Base-by-base conservation (phyloP, 1,140 invertebrate genomes). In the Choristoneura fumiferana region DNA sequence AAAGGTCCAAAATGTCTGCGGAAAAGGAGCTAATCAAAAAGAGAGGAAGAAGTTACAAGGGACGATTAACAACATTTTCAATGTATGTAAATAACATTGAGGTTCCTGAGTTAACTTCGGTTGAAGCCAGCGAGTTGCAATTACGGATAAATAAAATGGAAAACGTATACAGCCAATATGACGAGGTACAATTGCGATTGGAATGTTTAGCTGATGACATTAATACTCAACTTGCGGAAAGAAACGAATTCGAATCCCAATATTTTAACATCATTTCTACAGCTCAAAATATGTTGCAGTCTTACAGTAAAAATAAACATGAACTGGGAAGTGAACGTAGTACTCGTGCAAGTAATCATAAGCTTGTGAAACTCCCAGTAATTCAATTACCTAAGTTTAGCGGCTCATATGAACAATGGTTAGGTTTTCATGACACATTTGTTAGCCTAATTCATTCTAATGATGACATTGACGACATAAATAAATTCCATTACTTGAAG, bases 111-210 rank as follows among this genome's bases (percentile, higher is more conserved):
- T 13, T 39, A 12, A 39, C 37, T 13, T 39, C 37, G 2, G 37
- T 39, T 39, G 37, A n/a, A n/a, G 37, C 37, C 37, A 13, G 13
- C 13, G 12, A 39, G 37, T 39, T 39, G 22, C 22, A 29, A 29
- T 29, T 29, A 29, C 22, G 45, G 10, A 61, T 61, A 33, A 18
- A 33, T 57, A 60, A 58, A 39, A 58, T 63, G n/a, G 63, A 63
- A 36, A 15, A 34, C 8, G 43, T 69, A 14, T 65, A 63, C 10
- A 45, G 58, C 1, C 45, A 63, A 38, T 69, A 65, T 36, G 63
- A 69, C 57, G 67, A 66, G 34, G 56, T 64, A 14, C 67, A 70
- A 12, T 14, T 53, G 13, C 33, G 14, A n/a, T 49, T 65, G 14
- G 63, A 69, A 37, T 65, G 62, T n/a, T 38, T 33, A n/a, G 15